A percentile compares a stretch with the other conserved stretches of the same genome.
Conservation (phyloP, 2,888 invertebrate genomes). For the Stenchaetothrips biformis region DNA sequence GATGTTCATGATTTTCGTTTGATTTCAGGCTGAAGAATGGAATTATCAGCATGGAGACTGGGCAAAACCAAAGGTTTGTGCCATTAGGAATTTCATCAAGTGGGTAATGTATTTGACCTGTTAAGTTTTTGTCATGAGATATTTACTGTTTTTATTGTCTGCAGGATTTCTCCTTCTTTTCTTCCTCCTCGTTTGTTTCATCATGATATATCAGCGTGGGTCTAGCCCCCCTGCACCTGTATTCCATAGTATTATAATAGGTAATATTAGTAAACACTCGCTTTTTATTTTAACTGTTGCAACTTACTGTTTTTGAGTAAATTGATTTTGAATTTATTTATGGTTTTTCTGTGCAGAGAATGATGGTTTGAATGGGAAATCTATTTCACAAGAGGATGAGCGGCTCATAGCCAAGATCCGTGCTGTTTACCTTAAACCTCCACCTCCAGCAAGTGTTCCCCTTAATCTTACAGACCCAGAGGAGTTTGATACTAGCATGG, state of each 20-base stretch:
- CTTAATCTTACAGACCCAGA: slow-evolving; percentile 39
- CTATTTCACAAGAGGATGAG: slow-evolving; percentile 36
- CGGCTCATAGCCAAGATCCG: slow-evolving; percentile 36
- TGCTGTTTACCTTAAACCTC: slow-evolving; percentile 37
- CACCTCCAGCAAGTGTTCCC: slow-evolving; percentile 32
- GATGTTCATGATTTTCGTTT: neutral
- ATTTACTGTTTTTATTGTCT: neutral
- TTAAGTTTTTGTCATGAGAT: neutral
- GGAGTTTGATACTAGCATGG: slow-evolving; percentile 41
- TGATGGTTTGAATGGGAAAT: slow-evolving; percentile 38
- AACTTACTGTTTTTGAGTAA: no score
- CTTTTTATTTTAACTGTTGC: no score
- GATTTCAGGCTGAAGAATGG: slow-evolving; percentile 1
- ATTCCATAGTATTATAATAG: neutral
- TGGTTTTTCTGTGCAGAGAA: neutral
- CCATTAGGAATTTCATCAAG: neutral
- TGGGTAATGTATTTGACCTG: no score
- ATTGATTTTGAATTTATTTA: neutral
- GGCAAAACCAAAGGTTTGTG: neutral
- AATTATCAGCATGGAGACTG: neutral
- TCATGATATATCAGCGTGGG: neutral
- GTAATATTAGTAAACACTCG: neutral
- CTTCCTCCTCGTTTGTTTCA: neutral
- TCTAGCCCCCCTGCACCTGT: neutral
- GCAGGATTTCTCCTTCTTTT: neutral